Evolutionary conservation across 2,888 invertebrate species (phyloP).

Genomic region (Xylocampa areola): DNA sequence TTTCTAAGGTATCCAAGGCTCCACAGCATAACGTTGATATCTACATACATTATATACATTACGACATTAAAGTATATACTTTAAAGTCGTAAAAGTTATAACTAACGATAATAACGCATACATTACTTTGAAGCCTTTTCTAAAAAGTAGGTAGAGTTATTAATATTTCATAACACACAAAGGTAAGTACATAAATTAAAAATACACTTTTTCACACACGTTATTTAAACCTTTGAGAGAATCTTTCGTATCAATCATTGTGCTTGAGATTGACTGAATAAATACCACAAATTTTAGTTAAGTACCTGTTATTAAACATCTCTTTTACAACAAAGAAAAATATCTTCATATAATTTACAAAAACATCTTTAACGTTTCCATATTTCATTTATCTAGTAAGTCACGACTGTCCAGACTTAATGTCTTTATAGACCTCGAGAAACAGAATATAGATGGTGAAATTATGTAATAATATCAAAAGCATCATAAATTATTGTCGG

Average conservation of each 20-base stretch:
- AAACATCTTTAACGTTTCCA: slow-evolving; percentile 47
- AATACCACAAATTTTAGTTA: slow-evolving; percentile 25
- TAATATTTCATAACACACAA: slow-evolving; percentile 12
- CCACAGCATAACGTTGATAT: no score
- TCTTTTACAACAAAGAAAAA: slow-evolving; percentile 43
- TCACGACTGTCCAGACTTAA: slow-evolving; percentile 45
- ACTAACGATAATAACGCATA: slow-evolving; percentile 27
- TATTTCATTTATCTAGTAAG: slow-evolving; percentile 52
- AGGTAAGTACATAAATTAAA: slow-evolving; percentile 9
- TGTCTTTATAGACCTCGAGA: slow-evolving; percentile 52
- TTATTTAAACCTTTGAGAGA: slow-evolving; percentile 6
- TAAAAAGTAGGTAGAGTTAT: slow-evolving; percentile 12
- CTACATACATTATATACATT: no score
- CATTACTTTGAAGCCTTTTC: slow-evolving; percentile 20
- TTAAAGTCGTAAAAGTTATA: no score
- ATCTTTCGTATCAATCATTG: slow-evolving; percentile 38
- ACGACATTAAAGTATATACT: no score
- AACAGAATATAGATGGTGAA: slow-evolving; percentile 53
- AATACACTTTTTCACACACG: slow-evolving; percentile 20
- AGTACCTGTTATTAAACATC: slow-evolving; percentile 28
- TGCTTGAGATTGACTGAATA: slow-evolving; percentile 20
- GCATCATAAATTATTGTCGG: slow-evolving; percentile 58
- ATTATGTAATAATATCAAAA: slow-evolving; percentile 58
- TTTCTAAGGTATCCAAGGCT: no score
- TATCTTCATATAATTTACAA: slow-evolving; percentile 41